phyloP scores from a whole-genome alignment of 1,140 invertebrate species.

The Drosophila biarmipes region DNA sequence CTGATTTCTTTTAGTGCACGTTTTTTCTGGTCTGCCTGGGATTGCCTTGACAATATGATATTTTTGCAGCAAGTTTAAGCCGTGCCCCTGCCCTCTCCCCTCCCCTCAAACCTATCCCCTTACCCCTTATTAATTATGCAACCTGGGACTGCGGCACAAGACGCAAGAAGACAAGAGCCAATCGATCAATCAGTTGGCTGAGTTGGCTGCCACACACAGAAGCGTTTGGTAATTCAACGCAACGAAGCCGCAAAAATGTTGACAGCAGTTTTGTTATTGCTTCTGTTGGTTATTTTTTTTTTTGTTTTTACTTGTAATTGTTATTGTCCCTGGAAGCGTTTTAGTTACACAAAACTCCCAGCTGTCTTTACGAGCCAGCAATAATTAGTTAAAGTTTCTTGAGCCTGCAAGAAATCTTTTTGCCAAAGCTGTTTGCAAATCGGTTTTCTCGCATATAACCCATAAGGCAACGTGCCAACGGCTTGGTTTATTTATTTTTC shows the following conservation, averaged over 20 bases:
- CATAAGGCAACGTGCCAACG: conserved; percentile 39
- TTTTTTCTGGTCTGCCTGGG: conserved; percentile 15
- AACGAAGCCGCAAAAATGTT: conserved; percentile 73
- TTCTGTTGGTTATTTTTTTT: conserved; percentile 3
- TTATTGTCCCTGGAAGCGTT: conserved; percentile 33
- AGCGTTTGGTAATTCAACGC: conserved; percentile 67
- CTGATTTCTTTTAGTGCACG: conserved; percentile 9
- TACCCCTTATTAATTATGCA: conserved; percentile 74
- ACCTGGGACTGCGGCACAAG: conserved; percentile 43
- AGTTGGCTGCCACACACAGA: conserved; percentile 49
- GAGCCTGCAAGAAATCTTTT: background rate
- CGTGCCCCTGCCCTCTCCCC: conserved; percentile 11
- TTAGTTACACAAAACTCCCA: conserved; percentile 59
- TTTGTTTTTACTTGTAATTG: conserved; percentile 24
- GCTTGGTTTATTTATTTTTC: conserved; percentile 61
- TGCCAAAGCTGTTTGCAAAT: conserved; percentile 30
- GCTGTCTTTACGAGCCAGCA: conserved; percentile 16
- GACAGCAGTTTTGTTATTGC: conserved; percentile 44
- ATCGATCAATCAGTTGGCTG: conserved; percentile 70
- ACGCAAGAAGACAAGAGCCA: conserved; percentile 48
- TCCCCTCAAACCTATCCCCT: conserved; percentile 3
- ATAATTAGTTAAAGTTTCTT: conserved; percentile 31
- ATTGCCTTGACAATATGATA: conserved; percentile 67
- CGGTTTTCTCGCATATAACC: conserved; percentile 33
- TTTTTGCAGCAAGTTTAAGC: conserved; percentile 56